Conservation (phyloP, 2,888 invertebrate species). For the Marronus borbonicus region DNA sequence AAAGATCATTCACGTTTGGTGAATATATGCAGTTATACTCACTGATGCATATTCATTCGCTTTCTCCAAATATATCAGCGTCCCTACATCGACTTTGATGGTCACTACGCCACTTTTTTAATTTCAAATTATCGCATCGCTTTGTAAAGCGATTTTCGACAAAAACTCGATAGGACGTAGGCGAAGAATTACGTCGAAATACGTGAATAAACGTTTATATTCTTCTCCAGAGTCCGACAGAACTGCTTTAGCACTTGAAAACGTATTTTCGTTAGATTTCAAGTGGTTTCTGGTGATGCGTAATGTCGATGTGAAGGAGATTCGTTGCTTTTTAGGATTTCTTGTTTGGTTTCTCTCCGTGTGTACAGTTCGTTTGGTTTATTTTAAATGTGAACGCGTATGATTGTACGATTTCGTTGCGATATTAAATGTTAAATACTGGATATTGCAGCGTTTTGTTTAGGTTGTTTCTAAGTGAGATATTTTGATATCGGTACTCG, state of each 20-base stretch:
- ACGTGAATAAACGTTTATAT: not conserved
- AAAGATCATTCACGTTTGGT: not conserved
- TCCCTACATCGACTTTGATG: not conserved
- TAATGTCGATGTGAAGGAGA: not conserved
- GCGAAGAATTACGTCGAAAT: conserved; percentile 7
- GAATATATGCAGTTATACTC: not conserved
- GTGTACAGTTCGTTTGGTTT: too few species aligned
- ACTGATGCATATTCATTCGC: not conserved
- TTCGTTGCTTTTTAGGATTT: too few species aligned
- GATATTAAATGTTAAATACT: too few species aligned
- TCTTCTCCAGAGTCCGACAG: not conserved
- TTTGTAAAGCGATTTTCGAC: not conserved
- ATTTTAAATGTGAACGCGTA: too few species aligned
- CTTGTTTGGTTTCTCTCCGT: too few species aligned
- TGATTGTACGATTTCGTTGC: too few species aligned
- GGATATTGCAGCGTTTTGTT: too few species aligned
- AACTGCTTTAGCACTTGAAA: conserved; percentile 15
- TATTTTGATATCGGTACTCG: too few species aligned
- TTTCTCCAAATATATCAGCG: not conserved
- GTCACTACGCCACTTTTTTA: not conserved
- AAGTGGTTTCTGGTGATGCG: conserved; percentile 37
- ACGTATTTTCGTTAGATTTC: conserved; percentile 40
- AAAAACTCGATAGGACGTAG: conserved; percentile 12
- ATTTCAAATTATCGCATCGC: not conserved
- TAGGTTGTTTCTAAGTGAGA: too few species aligned